phyloP scores from a whole-genome alignment of 2,113 vertebrate species.

The Trinectes maculatus region DNA sequence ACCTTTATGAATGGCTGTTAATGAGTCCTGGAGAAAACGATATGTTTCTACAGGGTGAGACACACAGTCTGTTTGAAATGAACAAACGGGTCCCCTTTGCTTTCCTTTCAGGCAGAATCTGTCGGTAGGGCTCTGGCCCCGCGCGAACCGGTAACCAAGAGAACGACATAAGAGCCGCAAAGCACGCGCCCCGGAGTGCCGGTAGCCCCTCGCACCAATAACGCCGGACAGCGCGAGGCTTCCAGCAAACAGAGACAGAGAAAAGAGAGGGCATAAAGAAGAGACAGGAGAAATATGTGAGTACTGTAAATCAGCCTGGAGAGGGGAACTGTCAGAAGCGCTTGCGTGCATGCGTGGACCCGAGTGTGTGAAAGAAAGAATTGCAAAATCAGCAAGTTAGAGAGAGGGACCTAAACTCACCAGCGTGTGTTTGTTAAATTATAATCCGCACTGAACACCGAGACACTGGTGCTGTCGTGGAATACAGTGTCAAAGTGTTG shows the following conservation, averaged over 20 bases:
- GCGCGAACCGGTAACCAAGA: constrained; percentile 83
- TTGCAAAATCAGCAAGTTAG: constrained; percentile 28
- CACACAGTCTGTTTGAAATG: constrained; percentile 11
- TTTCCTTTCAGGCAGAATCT: constrained; percentile 44
- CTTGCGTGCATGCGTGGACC: constrained; percentile 43
- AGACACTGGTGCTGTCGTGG: neutral
- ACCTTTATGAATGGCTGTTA: neutral
- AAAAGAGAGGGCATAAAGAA: constrained; percentile 70
- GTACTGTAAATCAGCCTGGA: constrained; percentile 89
- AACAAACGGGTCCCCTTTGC: constrained; percentile 10
- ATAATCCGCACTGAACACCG: neutral
- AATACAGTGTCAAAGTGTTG: neutral
- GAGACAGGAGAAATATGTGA: constrained; percentile 77
- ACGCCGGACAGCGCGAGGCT: constrained; percentile 73
- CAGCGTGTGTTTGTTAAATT: neutral
- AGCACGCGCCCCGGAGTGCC: constrained; percentile 82
- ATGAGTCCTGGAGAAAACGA: neutral
- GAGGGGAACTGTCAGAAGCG: constrained; percentile 81
- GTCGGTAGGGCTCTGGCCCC: constrained; percentile 61
- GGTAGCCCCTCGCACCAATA: constrained; percentile 79
- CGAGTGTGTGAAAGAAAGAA: constrained; percentile 27
- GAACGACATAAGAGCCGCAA: constrained; percentile 81
- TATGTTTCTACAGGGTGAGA: constrained; percentile 19
- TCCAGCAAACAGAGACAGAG: constrained; percentile 82
- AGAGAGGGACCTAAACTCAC: neutral